phyloP scores from a whole-genome alignment of 1,140 invertebrate species.

The Apocrypta bakeri region DNA sequence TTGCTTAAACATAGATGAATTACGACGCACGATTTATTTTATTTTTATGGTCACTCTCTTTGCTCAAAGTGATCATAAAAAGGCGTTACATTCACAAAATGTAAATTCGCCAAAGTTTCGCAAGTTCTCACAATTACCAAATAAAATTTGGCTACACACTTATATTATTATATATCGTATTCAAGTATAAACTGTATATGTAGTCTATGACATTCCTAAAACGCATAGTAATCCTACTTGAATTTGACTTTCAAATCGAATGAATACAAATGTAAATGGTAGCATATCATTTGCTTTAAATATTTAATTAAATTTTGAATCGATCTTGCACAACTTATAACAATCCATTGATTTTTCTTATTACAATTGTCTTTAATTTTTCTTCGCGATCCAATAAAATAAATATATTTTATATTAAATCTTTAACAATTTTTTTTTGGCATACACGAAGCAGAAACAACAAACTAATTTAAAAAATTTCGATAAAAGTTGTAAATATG shows the following conservation, averaged over 20 bases:
- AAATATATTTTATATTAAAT: not conserved
- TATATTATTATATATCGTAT: not conserved
- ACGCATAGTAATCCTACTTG: not conserved
- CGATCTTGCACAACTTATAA: not conserved
- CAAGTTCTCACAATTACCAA: not conserved
- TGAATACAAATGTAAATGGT: not conserved
- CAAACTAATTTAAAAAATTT: not conserved
- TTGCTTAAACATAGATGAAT: not conserved
- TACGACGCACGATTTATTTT: not conserved
- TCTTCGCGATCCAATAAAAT: not conserved
- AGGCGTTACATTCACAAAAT: not conserved
- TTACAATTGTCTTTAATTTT: not conserved
- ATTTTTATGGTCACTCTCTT: not conserved
- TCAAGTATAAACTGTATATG: not conserved
- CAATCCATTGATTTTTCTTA: not conserved
- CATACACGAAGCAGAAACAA: not conserved
- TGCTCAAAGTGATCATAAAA: not conserved
- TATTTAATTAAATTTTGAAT: not conserved
- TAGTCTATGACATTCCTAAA: not conserved
- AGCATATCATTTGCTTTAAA: not conserved
- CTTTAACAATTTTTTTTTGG: not conserved
- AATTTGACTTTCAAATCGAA: constrained; percentile 21
- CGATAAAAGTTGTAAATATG: constrained; percentile 1
- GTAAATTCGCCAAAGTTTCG: not conserved
- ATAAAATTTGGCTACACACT: not conserved